phyloP scores from a whole-genome alignment of 1,140 invertebrate genomes.

The Trichomalopsis sarcophagae region DNA sequence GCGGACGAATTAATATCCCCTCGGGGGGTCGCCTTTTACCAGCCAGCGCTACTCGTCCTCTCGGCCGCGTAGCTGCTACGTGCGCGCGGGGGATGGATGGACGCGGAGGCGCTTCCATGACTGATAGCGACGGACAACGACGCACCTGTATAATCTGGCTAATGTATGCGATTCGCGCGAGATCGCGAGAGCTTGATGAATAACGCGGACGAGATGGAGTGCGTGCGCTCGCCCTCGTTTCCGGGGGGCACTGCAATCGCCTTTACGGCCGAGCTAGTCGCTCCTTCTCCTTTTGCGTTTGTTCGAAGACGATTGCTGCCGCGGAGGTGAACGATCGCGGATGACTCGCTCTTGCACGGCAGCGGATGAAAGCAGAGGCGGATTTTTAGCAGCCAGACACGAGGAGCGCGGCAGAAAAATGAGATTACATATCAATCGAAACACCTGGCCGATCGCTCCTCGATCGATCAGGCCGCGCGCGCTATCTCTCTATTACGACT shows the following conservation, averaged over 20 bases:
- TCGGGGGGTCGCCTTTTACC: slow-evolving; percentile 31
- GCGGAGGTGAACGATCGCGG: background rate
- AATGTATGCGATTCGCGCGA: slow-evolving; percentile 43
- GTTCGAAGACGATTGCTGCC: background rate
- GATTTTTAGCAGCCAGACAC: background rate
- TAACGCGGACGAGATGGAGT: background rate
- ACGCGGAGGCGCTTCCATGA: slow-evolving; percentile 15
- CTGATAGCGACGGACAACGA: background rate
- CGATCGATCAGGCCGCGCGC: background rate
- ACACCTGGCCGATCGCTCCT: background rate
- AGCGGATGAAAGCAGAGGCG: no score
- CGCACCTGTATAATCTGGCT: slow-evolving; percentile 45
- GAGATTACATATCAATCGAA: background rate
- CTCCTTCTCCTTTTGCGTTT: background rate
- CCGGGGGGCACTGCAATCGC: no score
- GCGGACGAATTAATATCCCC: slow-evolving; percentile 47
- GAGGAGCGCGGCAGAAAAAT: background rate
- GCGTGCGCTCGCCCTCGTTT: no score
- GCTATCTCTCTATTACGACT: background rate
- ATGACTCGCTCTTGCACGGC: background rate
- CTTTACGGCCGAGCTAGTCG: background rate
- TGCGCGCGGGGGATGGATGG: background rate
- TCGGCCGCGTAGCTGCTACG: background rate
- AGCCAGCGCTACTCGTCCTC: background rate
- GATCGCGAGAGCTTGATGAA: background rate